A percentile compares a stretch with the other conserved stretches of the same genome.
phyloP scores from a whole-genome alignment of 2,113 vertebrate genomes.

The Gadus macrocephalus region DNA sequence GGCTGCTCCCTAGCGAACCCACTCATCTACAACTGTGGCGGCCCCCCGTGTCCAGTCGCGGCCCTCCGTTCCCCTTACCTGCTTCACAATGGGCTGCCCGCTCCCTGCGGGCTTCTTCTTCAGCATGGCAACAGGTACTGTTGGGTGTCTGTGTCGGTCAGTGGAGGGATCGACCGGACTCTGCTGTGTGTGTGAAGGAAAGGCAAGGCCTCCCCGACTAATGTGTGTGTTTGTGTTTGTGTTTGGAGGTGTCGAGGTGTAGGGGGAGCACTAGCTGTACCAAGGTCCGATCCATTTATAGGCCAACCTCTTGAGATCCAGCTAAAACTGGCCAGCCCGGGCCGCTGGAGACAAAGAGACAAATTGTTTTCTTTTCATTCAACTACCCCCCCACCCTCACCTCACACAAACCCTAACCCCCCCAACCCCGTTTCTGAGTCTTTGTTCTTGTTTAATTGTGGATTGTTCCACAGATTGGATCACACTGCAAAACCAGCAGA shows the following conservation, averaged over 20 bases:
- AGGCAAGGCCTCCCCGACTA: not conserved
- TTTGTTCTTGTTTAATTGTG: conserved; percentile 48
- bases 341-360: conserved; percentile 45
- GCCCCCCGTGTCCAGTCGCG: not conserved
- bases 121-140: conserved; percentile 37
- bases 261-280: conserved; percentile 1
- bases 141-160: too few relatives aligned
- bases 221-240: conserved; percentile 1
- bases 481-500: conserved; percentile 24
- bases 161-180: not conserved
- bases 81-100: conserved; percentile 33
- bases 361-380: conserved; percentile 44
- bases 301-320: conserved; percentile 31
- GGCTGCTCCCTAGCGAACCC: too few relatives aligned
- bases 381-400: not conserved
- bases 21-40: too few relatives aligned
- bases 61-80: conserved; percentile 35
- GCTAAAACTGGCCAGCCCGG: conserved; percentile 44
- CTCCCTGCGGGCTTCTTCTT: conserved; percentile 43
- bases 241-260: not conserved
- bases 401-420: too few relatives aligned
- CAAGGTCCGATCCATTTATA: conserved; percentile 22
- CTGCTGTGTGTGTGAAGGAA: too few relatives aligned
- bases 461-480: conserved; percentile 44
- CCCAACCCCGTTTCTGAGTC: conserved; percentile 14